Evolutionary conservation across 1,140 invertebrate species (phyloP), one percentile per base, ranked within the genome.

Genomic region (Apis dorsata): DNA sequence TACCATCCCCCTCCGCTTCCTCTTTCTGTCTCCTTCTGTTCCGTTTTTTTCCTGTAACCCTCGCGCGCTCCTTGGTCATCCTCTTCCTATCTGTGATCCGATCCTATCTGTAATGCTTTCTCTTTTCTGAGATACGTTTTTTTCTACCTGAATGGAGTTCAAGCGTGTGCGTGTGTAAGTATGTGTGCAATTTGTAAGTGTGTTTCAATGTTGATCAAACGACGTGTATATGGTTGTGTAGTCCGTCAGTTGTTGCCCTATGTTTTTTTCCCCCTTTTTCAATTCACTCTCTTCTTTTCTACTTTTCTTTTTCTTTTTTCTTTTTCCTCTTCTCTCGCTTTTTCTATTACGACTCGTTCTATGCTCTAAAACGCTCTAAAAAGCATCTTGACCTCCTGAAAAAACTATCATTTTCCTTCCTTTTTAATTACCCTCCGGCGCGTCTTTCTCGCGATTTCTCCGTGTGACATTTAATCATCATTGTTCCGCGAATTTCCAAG

Each of bases 91-190:
- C 24, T 60, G 80, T 44, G 80, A 82, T 65, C 80, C 80, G 80
- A 82, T 82, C 49, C 65, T 82, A 82, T 82, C 80, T 69, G 10
- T 28, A 24, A 59, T 68, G 80, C 80, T 82, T 82, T 82, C 80
- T 82, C 80, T 77, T 82, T 66, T 82, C 80, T 53, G 69, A 81
- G 65, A 70, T 49, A 81, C 57, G 62, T 82, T 62, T 57, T 44
- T 44, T 4, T 44, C 0, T 5, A 49, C n/a, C 49, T 49, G 7
- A 34, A 17, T 24, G 13, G 10, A 49, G 62, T 49, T 34, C 28
- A 55, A 17, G 24, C 19, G 28, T 68, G 10, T 44, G 11, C 12
- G 24, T 12, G 34, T 13, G 21, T n/a, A 15, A 12, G 21, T 69
- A n/a, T 10, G 3, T 44, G 21, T 21, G 15, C 17, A 15, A 21